Evolutionary conservation across 2,888 invertebrate species (phyloP), one percentile per base, ranked within the genome.

Genomic region (Abrostola tripartita): DNA sequence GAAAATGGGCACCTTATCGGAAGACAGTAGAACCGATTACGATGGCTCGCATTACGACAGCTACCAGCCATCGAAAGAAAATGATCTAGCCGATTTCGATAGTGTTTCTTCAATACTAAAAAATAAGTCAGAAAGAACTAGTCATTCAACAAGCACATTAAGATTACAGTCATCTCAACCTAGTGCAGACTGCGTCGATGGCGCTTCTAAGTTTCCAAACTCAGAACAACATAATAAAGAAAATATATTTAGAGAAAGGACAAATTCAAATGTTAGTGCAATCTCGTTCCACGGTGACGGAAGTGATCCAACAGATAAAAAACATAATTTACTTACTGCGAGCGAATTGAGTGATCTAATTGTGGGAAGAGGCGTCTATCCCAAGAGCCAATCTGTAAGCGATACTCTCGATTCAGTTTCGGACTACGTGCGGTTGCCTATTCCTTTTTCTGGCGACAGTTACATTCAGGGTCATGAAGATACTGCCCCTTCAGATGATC

Each of bases 381-480:
- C 95, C 42, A 94, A 94, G 82, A 90, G 88, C 71, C 97, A 97
- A 83, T 97, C 97, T 0, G 97, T 98, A 47, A 98, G 98, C 81
- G 96, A 97, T 76, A 98, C 97, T 0, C 95, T 98, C 82, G 98
- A 98, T 87, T 98, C 98, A 0, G 98, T 98, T 82, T 98, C 98
- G 37, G 98, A 98, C 88, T 98, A 98, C 86, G 98, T 98, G 0
- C 97, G 98, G 67, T 92, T 98, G 83, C 96, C 96, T 1, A 81
- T 96, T 57, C 95, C 95, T 0, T 93, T 95, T 85, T 91, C 86
- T 75, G 95, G 95, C 35, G 95, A 95, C 76, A 95, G 95, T 84
- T 96, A 95, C 81, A 91, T 95, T 68, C 93, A 95, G 73, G 95
- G 95, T 0, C 95, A 95, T 71, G 95, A 95, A 85, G 95, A 95